Percentiles rank a stretch among this genome's conserved stretches.
Conservation (phyloP, 2,113 vertebrate species). For the Pseudopodoces humilis region DNA sequence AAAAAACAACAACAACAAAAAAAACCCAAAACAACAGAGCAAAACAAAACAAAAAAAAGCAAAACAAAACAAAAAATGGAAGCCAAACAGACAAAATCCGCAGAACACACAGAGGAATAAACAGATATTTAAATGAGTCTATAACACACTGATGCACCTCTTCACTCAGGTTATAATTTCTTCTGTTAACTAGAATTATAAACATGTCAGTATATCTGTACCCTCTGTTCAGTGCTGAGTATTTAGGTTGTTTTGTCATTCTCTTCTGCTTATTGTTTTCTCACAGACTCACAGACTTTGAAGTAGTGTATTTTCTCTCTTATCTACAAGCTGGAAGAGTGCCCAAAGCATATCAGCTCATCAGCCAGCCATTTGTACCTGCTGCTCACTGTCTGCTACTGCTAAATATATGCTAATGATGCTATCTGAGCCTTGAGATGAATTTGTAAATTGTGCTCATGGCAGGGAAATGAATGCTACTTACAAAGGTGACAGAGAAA, state of each 20-base stretch:
- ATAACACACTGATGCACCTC: neutral
- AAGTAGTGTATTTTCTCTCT: neutral
- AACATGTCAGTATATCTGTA: neutral
- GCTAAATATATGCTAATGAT: slow-evolving; percentile 34
- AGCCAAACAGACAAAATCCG: neutral
- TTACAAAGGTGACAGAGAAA: slow-evolving; percentile 19
- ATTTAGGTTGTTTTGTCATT: neutral
- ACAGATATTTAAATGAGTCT: neutral
- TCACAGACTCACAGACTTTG: neutral
- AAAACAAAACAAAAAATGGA: neutral
- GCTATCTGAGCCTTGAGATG: neutral
- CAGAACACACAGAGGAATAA: neutral
- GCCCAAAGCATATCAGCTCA: slow-evolving; percentile 17
- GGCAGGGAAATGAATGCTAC: neutral
- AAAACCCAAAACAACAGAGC: neutral
- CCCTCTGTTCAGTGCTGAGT: neutral
- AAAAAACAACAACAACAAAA: neutral
- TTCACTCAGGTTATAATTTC: neutral
- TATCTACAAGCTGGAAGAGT: neutral
- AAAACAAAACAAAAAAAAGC: no score
- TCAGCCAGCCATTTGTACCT: slow-evolving; percentile 28
- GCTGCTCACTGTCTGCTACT: neutral
- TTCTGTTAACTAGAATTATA: neutral
- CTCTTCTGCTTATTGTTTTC: slow-evolving; percentile 2
- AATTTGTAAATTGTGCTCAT: neutral